Percentiles rank a stretch among this genome's conserved stretches.
phyloP scores from a whole-genome alignment of 2,888 invertebrate genomes.

The Caenorhabditis becei region DNA sequence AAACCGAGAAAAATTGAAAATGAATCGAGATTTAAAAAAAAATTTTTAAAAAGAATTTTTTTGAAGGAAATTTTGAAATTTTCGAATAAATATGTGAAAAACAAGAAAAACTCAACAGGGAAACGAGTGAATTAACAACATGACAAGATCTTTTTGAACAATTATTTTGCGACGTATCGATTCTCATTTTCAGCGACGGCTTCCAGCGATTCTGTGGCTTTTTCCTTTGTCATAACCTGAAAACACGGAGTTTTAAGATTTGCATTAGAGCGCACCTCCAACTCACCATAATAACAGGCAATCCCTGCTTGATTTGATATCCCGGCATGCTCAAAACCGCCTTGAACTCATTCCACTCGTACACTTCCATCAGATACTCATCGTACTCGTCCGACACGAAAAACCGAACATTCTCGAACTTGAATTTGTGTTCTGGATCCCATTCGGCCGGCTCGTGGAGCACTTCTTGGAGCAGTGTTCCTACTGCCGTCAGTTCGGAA shows the following conservation, averaged over 20 bases:
- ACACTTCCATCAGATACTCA: constrained; percentile 72
- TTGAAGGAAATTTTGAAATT: not conserved
- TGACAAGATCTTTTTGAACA: not conserved
- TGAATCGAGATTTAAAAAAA: not conserved
- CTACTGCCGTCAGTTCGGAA: constrained; percentile 82
- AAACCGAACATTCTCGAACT: constrained; percentile 72
- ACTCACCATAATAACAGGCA: constrained; percentile 76
- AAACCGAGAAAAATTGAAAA: not conserved
- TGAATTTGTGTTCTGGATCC: constrained; percentile 86
- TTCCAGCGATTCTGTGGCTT: constrained; percentile 38
- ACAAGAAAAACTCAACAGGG: constrained; percentile 10
- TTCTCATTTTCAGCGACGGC: constrained; percentile 42
- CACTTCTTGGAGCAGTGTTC: constrained; percentile 85
- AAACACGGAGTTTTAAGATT: constrained; percentile 4
- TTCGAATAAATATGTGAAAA: constrained; percentile 13
- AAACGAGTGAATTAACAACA: constrained; percentile 2
- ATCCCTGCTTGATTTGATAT: constrained; percentile 72
- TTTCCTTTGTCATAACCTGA: constrained; percentile 55
- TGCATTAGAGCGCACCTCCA: not conserved
- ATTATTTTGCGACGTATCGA: constrained; percentile 45
- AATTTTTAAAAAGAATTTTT: too few relatives aligned
- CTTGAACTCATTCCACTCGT: constrained; percentile 68
- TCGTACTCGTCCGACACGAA: constrained; percentile 73
- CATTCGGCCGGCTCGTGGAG: constrained; percentile 85
- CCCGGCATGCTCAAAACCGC: constrained; percentile 60